A percentile compares a stretch with the other conserved stretches of the same genome.
These are phyloP conservation scores for Montipora efflorescens DNA, from an alignment of 64 coral and sea anemone genomes.

Conservation along the genomic window DNA sequence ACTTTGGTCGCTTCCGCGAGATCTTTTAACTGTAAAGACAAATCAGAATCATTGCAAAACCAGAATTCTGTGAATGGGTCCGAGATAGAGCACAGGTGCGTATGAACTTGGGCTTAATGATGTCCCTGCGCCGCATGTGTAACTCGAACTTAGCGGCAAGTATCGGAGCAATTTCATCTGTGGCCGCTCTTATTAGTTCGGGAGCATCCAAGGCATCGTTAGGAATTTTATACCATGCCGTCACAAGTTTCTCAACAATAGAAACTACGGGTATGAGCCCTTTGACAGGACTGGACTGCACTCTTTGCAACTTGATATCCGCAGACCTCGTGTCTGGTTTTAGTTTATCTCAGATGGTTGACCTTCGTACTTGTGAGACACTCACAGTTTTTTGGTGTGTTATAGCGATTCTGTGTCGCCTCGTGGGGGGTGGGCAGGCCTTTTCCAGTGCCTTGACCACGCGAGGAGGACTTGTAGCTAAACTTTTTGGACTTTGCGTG, in stretches of 20 bases:
- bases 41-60: conserved; percentile 49
- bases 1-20: conserved; percentile 51
- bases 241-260: conserved; percentile 18
- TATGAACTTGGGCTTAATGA: conserved; percentile 5
- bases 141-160: conserved; percentile 52
- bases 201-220: conserved; percentile 1
- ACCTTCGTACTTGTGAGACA: too few species aligned
- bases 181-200: conserved; percentile 35
- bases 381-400: too few species aligned
- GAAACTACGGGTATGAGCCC: conserved; percentile 7
- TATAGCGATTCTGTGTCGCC: too few species aligned
- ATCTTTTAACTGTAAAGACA: conserved; percentile 34
- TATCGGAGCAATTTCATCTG: conserved; percentile 34
- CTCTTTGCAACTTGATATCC: conserved; percentile 39
- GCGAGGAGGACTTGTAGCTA: conserved; percentile 28
- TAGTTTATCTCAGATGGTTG: too few species aligned
- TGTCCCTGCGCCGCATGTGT: conserved; percentile 32
- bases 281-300: conserved; percentile 36
- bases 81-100: background rate
- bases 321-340: background rate
- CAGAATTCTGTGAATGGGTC: background rate
- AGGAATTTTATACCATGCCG: conserved; percentile 4
- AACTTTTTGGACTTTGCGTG: background rate
- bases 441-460: too few species aligned
- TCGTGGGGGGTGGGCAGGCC: too few species aligned